phyloP scores from a whole-genome alignment of 2,797 vertebrate species.

The Amblyraja radiata region DNA sequence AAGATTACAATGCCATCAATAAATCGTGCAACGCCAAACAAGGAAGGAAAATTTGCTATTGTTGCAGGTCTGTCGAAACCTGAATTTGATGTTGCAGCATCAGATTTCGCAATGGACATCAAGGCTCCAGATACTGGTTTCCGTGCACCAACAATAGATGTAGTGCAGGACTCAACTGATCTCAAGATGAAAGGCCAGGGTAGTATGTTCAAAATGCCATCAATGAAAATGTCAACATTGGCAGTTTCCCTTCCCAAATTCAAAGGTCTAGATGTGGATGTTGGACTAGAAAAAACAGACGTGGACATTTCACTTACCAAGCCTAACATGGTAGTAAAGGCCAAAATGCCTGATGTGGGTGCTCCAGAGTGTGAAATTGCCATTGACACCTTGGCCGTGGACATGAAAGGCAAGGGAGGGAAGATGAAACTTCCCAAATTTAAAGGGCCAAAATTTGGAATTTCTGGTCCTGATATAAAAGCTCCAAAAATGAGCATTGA shows the following conservation, averaged over 20 bases:
- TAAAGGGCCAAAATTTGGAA: conserved; percentile 9
- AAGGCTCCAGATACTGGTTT: neutral
- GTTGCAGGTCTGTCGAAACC: neutral
- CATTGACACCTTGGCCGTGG: neutral
- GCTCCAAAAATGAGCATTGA: conserved; percentile 27
- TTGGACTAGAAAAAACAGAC: neutral
- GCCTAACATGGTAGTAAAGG: neutral
- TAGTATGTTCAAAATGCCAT: neutral
- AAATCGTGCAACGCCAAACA: neutral
- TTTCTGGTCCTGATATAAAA: conserved; percentile 41
- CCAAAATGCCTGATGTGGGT: neutral
- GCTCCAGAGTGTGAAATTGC: conserved; percentile 41
- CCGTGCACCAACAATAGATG: too few species aligned
- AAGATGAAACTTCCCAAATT: neutral
- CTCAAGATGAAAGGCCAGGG: too few species aligned
- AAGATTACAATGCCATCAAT: neutral
- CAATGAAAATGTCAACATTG: too few species aligned
- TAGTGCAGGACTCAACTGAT: too few species aligned
- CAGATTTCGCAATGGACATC: neutral
- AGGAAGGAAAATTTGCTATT: neutral
- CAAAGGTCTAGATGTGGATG: neutral
- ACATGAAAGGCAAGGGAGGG: neutral
- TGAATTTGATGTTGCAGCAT: neutral
- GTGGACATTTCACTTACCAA: neutral
- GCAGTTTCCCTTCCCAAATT: neutral